These are phyloP conservation scores for Gymnogyps californianus DNA, from an alignment of 2,113 vertebrate species.

Conservation along the genomic window DNA sequence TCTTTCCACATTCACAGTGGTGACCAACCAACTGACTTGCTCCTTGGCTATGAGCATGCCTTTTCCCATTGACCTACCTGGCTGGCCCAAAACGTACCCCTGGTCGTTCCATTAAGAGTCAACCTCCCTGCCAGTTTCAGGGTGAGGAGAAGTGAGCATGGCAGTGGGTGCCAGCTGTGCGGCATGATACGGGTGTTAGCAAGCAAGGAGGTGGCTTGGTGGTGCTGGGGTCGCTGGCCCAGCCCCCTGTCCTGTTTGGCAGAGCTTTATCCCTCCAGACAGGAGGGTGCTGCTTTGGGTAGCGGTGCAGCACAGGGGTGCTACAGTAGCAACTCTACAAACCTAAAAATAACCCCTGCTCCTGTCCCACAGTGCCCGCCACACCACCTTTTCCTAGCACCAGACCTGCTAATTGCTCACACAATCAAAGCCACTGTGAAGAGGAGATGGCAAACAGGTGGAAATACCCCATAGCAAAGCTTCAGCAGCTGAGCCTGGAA, in stretches of 20 bases:
- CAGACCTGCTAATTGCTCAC: background rate
- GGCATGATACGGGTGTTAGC: fast-evolving
- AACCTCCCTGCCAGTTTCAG: background rate
- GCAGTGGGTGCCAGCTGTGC: background rate
- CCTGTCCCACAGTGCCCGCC: background rate
- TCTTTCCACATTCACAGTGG: background rate
- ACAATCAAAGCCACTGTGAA: background rate
- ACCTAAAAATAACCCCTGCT: background rate
- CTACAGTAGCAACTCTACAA: background rate
- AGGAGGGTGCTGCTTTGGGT: background rate
- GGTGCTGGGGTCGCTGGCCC: background rate
- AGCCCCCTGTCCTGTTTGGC: background rate
- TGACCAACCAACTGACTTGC: background rate
- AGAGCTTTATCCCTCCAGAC: background rate
- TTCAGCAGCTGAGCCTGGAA: background rate
- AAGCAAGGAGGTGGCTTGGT: background rate
- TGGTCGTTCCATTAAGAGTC: background rate
- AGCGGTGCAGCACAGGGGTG: background rate
- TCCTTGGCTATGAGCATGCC: background rate
- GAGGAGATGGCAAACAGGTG: background rate
- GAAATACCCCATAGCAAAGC: background rate
- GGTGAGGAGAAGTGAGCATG: fast-evolving
- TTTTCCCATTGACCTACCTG: too few species aligned
- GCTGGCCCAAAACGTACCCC: background rate
- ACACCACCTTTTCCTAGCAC: background rate